These are phyloP conservation scores for Orientallactaga bullata DNA, from an alignment of 2,113 vertebrate genomes.

Conservation along the genomic window DNA sequence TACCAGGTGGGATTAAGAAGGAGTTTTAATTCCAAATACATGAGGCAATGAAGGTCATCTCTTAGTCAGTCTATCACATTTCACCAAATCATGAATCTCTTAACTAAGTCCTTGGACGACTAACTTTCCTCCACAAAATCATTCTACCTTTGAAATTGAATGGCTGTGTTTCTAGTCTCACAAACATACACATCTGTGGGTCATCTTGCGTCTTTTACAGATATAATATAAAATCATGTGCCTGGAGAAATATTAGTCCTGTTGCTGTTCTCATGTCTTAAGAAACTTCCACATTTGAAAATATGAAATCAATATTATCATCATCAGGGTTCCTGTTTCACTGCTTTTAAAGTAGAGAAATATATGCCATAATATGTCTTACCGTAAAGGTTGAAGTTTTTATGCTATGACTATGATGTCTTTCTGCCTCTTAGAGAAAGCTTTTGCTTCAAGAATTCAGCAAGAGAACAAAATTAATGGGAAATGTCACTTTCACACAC, in stretches of 20 bases:
- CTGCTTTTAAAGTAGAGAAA: slow-evolving; percentile 86
- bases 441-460: slow-evolving; percentile 86
- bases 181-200: slow-evolving; percentile 40
- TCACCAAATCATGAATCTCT: not conserved
- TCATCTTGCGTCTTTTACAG: slow-evolving; percentile 47
- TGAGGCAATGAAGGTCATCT: too few relatives aligned
- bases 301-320: slow-evolving; percentile 84
- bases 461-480: slow-evolving; percentile 88
- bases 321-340: slow-evolving; percentile 86
- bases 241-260: slow-evolving; percentile 78
- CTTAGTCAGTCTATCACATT: slow-evolving; percentile 14
- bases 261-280: slow-evolving; percentile 77
- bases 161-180: not conserved
- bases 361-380: slow-evolving; percentile 91
- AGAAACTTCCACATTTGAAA: slow-evolving; percentile 83
- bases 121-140: slow-evolving; percentile 58
- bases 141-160: slow-evolving; percentile 54
- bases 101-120: slow-evolving; percentile 1
- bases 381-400: slow-evolving; percentile 88
- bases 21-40: too few relatives aligned
- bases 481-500: slow-evolving; percentile 86
- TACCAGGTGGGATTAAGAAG: too few relatives aligned
- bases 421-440: slow-evolving; percentile 88
- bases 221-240: slow-evolving; percentile 74
- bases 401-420: slow-evolving; percentile 89